A percentile compares a stretch with the other conserved stretches of the same genome.
Conservation (phyloP, 1,140 invertebrate genomes). For the Muscidifurax raptorellus region DNA sequence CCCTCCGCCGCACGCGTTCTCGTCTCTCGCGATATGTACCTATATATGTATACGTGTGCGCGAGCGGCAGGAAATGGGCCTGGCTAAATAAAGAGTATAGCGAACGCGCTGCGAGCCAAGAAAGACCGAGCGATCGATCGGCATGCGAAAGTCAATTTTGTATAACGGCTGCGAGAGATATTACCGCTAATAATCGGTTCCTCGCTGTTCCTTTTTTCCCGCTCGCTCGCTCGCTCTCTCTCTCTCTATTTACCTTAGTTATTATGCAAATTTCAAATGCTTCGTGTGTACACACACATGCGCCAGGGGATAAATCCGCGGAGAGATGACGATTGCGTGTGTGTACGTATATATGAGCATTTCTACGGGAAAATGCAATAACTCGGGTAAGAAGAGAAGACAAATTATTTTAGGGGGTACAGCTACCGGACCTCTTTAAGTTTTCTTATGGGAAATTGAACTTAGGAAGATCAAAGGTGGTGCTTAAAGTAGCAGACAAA, state of each 20-base stretch:
- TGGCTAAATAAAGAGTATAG: constrained; percentile 44
- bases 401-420: no score
- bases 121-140: constrained; percentile 36
- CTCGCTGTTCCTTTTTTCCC: constrained; percentile 5
- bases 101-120: background rate
- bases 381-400: no score
- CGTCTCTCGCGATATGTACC: background rate
- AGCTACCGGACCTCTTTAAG: no score
- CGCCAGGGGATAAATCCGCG: constrained; percentile 18
- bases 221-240: constrained; percentile 3
- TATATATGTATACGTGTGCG: background rate
- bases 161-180: constrained; percentile 31
- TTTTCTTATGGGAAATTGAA: no score
- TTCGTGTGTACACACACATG: background rate
- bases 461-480: no score
- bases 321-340: background rate
- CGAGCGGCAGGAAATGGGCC: constrained; percentile 33
- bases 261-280: constrained; percentile 48
- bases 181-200: constrained; percentile 47
- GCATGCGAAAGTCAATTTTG: constrained; percentile 47
- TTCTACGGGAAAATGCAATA: no score
- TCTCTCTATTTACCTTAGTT: constrained; percentile 44
- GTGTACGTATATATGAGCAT: no score
- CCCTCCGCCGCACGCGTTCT: background rate
- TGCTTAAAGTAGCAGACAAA: no score